Percentiles rank a stretch among this genome's conserved stretches.
These are phyloP conservation scores for Aricia agestis DNA, from an alignment of 1,140 invertebrate genomes.

Conservation along the genomic window DNA sequence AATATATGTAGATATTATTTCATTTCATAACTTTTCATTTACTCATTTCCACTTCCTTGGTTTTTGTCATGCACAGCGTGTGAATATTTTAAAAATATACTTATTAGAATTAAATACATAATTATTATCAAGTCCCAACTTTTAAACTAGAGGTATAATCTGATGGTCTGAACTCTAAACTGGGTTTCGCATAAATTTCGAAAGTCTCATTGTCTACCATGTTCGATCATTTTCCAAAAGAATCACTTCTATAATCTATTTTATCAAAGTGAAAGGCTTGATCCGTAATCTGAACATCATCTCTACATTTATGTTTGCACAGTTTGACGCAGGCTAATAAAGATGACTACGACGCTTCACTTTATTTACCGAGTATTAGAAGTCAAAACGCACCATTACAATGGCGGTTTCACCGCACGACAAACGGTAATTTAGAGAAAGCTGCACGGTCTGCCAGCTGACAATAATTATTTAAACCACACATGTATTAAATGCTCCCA, in stretches of 20 bases:
- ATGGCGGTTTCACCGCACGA: slow-evolving; percentile 9
- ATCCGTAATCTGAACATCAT: background rate
- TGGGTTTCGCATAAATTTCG: too few relatives aligned
- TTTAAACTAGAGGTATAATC: too few relatives aligned
- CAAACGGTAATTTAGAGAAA: slow-evolving; percentile 16
- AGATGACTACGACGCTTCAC: background rate
- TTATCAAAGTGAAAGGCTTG: background rate
- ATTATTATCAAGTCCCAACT: background rate
- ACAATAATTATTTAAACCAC: slow-evolving; percentile 16
- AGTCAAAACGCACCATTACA: slow-evolving; percentile 19
- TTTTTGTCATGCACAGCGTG: background rate
- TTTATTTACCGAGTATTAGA: slow-evolving; percentile 13
- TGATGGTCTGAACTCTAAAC: too few relatives aligned
- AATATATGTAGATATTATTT: too few relatives aligned
- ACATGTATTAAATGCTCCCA: background rate
- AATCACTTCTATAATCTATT: too few relatives aligned
- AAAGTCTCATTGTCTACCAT: too few relatives aligned
- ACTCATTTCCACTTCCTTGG: background rate
- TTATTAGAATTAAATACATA: background rate
- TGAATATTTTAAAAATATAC: background rate
- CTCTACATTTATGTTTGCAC: background rate
- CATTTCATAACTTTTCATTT: background rate
- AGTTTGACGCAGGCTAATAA: background rate
- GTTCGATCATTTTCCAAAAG: too few relatives aligned
- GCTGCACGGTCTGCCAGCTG: slow-evolving; percentile 1